Evolutionary conservation across 2,113 vertebrate species (phyloP).

Genomic region (Pelvicachromis taeniatus): DNA sequence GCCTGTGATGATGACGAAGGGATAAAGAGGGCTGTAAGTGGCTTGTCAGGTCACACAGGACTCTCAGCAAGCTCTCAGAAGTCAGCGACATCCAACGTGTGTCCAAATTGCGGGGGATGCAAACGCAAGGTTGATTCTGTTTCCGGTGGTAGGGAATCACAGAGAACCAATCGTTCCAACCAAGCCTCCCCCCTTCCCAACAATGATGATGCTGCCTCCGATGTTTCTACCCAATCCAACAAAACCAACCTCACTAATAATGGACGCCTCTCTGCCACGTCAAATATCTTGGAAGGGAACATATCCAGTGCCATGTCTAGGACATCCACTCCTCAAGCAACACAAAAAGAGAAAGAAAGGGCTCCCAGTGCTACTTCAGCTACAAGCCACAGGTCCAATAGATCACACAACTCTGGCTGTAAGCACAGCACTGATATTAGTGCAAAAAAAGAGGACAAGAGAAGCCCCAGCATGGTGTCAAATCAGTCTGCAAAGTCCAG

Average conservation of each 20-base stretch:
- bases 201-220: slow-evolving; percentile 29
- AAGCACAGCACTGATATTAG: neutral
- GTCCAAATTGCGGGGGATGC: slow-evolving; percentile 56
- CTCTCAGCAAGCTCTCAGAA: slow-evolving; percentile 19
- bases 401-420: slow-evolving; percentile 17
- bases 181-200: neutral
- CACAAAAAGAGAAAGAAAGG: slow-evolving; percentile 6
- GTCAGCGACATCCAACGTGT: slow-evolving; percentile 38
- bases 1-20: slow-evolving; percentile 20
- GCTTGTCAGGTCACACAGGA: slow-evolving; percentile 29
- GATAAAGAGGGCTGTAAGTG: slow-evolving; percentile 26
- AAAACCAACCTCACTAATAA: slow-evolving; percentile 40
- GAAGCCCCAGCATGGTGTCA: slow-evolving; percentile 23
- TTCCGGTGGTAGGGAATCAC: slow-evolving; percentile 17
- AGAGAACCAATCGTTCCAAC: neutral
- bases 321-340: neutral
- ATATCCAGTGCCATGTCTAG: slow-evolving; percentile 21
- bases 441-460: neutral
- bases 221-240: slow-evolving; percentile 36
- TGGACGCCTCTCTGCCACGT: neutral
- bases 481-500: slow-evolving; percentile 22
- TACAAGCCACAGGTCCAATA: slow-evolving; percentile 20
- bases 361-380: slow-evolving; percentile 8
- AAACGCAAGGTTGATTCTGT: neutral
- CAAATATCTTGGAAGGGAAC: slow-evolving; percentile 5